Evolutionary conservation across 2,113 vertebrate genomes (phyloP).

Genomic region (Mirounga angustirostris): DNA sequence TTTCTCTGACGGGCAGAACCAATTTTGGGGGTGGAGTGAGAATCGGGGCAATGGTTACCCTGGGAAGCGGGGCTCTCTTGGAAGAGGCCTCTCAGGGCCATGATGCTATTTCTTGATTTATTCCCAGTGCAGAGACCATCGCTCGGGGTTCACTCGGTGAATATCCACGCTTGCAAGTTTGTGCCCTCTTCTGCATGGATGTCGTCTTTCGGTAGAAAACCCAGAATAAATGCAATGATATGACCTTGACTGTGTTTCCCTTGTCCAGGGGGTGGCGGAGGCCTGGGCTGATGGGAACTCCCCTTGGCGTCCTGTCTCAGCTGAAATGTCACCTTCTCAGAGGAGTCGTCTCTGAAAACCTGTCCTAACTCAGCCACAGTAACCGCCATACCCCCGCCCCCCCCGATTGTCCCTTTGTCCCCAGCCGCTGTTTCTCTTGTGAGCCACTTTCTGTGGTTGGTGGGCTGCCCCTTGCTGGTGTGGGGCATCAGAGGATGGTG

Average conservation of each 20-base stretch:
- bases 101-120: neutral
- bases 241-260: neutral
- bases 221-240: accelerated
- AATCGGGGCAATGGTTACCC: too few relatives aligned
- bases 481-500: accelerated
- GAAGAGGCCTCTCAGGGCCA: accelerated
- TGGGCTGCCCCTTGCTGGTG: accelerated
- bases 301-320: neutral
- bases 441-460: accelerated
- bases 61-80: accelerated
- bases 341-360: neutral
- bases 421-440: accelerated
- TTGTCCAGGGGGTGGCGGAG: neutral
- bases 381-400: accelerated
- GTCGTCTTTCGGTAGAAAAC: neutral
- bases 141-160: neutral
- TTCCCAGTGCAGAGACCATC: neutral
- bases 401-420: accelerated
- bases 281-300: neutral
- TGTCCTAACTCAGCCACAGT: accelerated
- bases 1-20: neutral
- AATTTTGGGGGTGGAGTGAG: neutral
- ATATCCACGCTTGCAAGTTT: accelerated
- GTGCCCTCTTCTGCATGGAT: neutral
- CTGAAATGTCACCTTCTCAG: neutral